A percentile compares a stretch with the other conserved stretches of the same genome.
These are phyloP conservation scores for Cydia strobilella DNA, from an alignment of 1,140 invertebrate genomes.

Conservation along the genomic window DNA sequence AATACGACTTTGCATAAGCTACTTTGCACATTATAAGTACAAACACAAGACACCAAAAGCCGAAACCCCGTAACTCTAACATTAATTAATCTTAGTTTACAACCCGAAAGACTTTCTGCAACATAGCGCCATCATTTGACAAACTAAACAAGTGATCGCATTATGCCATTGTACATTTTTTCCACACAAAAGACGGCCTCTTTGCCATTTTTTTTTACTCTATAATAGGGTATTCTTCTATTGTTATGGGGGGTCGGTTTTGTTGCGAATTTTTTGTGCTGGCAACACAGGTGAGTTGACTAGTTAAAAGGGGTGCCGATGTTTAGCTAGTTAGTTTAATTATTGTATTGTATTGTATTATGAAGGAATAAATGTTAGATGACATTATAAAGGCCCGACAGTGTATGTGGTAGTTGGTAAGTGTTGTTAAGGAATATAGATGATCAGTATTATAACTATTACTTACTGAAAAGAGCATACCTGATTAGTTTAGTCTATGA, in stretches of 20 bases:
- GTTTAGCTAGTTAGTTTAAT: conserved; percentile 20
- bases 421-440: neutral
- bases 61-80: neutral
- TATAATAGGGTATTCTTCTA: conserved; percentile 52
- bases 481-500: no score
- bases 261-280: conserved; percentile 53
- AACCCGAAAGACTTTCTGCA: neutral
- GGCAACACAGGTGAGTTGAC: conserved; percentile 49
- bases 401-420: conserved; percentile 3
- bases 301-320: conserved; percentile 42
- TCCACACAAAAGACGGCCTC: conserved; percentile 48
- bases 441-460: neutral
- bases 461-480: neutral
- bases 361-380: conserved; percentile 7
- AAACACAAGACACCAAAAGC: neutral
- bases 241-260: conserved; percentile 60
- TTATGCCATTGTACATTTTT: conserved; percentile 51
- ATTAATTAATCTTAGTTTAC: conserved; percentile 13
- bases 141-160: conserved; percentile 40
- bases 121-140: conserved; percentile 51
- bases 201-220: conserved; percentile 56
- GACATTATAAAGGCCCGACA: neutral
- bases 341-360: conserved; percentile 17
- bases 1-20: no score
- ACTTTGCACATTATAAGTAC: no score